Conservation (phyloP, 2,888 invertebrate species). For the Sussaba pulchella region DNA sequence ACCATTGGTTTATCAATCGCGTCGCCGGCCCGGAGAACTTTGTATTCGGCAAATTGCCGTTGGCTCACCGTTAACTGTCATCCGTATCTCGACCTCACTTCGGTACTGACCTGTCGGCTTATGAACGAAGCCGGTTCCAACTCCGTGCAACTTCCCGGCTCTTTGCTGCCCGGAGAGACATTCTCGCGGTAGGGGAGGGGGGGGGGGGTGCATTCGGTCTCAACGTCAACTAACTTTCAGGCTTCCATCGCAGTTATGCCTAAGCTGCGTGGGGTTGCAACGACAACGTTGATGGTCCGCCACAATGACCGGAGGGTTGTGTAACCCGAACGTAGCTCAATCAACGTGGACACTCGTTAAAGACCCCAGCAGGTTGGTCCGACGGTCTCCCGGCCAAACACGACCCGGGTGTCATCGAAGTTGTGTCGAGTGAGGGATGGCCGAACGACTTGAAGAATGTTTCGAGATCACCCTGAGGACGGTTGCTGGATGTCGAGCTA, state of each 20-base stretch:
- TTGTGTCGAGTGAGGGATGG: neutral
- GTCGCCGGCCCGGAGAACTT: neutral
- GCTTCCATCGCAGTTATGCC: neutral
- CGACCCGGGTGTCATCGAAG: too few relatives aligned
- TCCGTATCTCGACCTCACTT: neutral
- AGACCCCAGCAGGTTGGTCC: neutral
- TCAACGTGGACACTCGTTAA: slow-evolving; percentile 17
- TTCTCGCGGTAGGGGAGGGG: too few relatives aligned
- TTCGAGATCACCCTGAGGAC: slow-evolving; percentile 13
- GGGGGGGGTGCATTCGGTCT: slow-evolving; percentile 1
- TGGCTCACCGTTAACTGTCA: neutral
- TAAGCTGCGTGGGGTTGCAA: neutral
- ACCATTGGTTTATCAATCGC: neutral
- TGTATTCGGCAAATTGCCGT: slow-evolving; percentile 3
- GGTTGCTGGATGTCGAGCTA: neutral
- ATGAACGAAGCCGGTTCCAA: slow-evolving; percentile 3
- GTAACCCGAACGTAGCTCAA: neutral
- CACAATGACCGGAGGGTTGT: neutral
- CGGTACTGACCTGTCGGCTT: slow-evolving; percentile 8
- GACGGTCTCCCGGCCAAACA: too few relatives aligned
- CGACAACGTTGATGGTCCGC: slow-evolving; percentile 7
- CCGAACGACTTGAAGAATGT: slow-evolving; percentile 17
- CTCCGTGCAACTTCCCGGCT: slow-evolving; percentile 2
- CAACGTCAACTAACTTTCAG: slow-evolving; percentile 13
- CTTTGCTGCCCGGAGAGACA: neutral